Evolutionary conservation across 2,888 invertebrate genomes (phyloP).

Genomic region (Diploptera punctata): DNA sequence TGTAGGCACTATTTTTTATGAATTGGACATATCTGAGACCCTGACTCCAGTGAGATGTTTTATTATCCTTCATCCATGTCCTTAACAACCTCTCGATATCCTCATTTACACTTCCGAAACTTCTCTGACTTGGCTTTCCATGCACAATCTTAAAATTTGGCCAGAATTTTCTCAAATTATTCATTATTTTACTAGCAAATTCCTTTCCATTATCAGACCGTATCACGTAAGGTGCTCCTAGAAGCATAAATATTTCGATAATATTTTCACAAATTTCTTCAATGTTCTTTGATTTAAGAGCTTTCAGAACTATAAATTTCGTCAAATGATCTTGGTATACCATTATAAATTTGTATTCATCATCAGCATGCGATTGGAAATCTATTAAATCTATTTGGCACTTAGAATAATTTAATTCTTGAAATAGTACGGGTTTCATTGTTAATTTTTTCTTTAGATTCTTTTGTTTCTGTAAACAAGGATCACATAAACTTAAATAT

Average conservation of each 20-base stretch:
- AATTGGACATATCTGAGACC: background rate
- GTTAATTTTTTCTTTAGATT: constrained; percentile 47
- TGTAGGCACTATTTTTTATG: background rate
- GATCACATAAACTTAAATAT: constrained; percentile 41
- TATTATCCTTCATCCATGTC: background rate
- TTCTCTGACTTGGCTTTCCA: background rate
- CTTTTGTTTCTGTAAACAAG: constrained; percentile 44
- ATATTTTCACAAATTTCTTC: constrained; percentile 51
- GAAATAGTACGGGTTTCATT: constrained; percentile 46
- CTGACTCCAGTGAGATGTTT: background rate
- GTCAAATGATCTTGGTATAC: constrained; percentile 53
- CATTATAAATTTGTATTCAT: constrained; percentile 51
- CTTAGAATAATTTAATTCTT: constrained; percentile 40
- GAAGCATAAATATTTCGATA: constrained; percentile 28
- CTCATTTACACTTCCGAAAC: background rate
- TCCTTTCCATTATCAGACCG: constrained; percentile 42
- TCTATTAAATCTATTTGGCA: constrained; percentile 53
- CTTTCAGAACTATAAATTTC: constrained; percentile 51
- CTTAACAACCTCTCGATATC: constrained; percentile 3
- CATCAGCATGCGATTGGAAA: constrained; percentile 50
- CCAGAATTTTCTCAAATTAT: background rate
- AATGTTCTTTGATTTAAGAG: constrained; percentile 50
- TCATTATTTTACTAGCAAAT: constrained; percentile 2
- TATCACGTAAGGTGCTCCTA: constrained; percentile 50
- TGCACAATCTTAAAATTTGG: constrained; percentile 11